Percentiles rank a stretch among this genome's conserved stretches.
Evolutionary conservation across 2,797 vertebrate species (phyloP).

Genomic region (Lutjanus argentimaculatus): DNA sequence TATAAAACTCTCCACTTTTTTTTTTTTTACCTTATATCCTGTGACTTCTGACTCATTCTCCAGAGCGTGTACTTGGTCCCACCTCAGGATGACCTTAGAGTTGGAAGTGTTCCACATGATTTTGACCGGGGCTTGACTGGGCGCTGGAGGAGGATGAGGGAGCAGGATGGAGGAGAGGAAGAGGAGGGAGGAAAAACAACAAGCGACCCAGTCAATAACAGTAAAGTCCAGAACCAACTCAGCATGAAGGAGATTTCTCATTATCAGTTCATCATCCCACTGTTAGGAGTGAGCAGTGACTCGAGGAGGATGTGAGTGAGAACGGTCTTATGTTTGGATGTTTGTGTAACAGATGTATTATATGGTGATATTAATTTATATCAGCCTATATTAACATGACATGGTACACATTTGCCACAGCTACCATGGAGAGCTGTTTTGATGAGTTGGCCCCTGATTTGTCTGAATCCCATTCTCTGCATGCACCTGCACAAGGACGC

Average conservation of each 20-base stretch:
- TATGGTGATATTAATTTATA: constrained; percentile 15
- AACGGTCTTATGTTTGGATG: constrained; percentile 17
- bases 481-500: neutral
- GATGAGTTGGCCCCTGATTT: neutral
- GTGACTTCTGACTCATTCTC: constrained; percentile 98
- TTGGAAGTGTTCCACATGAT: constrained; percentile 96
- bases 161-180: constrained; percentile 2
- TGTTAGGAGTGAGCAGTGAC: constrained; percentile 46
- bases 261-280: constrained; percentile 68
- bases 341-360: constrained; percentile 11
- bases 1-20: neutral
- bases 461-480: neutral
- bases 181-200: constrained; percentile 50
- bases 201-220: constrained; percentile 58
- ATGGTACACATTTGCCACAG: constrained; percentile 2
- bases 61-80: constrained; percentile 96
- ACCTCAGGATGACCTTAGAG: constrained; percentile 96
- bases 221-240: constrained; percentile 56
- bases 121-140: constrained; percentile 95
- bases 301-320: constrained; percentile 34
- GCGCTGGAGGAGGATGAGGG: constrained; percentile 84
- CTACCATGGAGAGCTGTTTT: neutral
- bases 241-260: constrained; percentile 70
- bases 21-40: constrained; percentile 95
- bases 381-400: constrained; percentile 13